Conservation (phyloP, 1,140 invertebrate genomes). For the Aporrectodea caliginosa region DNA sequence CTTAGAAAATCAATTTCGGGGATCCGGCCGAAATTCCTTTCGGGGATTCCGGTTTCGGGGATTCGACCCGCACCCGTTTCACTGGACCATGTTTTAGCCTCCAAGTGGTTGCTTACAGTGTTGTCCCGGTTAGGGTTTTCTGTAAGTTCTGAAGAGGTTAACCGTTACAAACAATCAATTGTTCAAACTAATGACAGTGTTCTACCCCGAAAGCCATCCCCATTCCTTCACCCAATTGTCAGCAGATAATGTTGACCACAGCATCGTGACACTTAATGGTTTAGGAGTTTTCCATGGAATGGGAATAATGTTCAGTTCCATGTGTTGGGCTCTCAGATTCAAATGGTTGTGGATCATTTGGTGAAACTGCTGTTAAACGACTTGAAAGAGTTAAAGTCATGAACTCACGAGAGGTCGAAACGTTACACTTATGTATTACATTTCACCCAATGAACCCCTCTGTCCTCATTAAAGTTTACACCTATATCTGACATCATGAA, state of each 20-base stretch:
- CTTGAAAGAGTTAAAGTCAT: background rate
- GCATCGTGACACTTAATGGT: too few species aligned
- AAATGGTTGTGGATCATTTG: background rate
- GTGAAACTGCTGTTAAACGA: background rate
- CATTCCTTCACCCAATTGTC: constrained; percentile 36
- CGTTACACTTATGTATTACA: background rate
- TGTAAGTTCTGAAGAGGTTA: background rate
- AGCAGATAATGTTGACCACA: constrained; percentile 45
- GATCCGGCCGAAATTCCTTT: too few species aligned
- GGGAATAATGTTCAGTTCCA: constrained; percentile 27
- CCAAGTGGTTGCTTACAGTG: background rate
- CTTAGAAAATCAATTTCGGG: too few species aligned
- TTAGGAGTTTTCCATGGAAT: too few species aligned
- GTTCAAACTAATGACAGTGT: too few species aligned
- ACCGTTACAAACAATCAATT: background rate
- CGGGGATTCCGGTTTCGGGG: too few species aligned
- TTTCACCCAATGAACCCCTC: background rate
- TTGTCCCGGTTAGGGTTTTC: background rate
- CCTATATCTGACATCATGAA: background rate
- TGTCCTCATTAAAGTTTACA: too few species aligned
- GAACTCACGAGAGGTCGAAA: background rate
- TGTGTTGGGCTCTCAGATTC: too few species aligned
- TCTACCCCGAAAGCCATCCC: constrained; percentile 8
- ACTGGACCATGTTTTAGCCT: background rate
- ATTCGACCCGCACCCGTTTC: background rate